These are phyloP conservation scores for Sphinx pinastri DNA, from an alignment of 2,888 invertebrate species.

Conservation along the genomic window DNA sequence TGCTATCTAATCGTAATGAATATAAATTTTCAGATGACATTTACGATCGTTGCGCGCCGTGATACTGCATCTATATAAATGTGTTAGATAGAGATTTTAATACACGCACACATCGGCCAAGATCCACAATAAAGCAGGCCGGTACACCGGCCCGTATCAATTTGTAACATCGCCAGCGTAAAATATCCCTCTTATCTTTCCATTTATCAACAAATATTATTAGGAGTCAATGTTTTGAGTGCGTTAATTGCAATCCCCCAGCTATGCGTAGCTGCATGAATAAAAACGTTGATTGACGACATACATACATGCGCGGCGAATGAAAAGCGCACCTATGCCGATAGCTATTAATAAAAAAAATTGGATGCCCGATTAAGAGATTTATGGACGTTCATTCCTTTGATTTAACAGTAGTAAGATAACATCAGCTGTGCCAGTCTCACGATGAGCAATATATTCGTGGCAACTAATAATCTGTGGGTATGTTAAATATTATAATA, in stretches of 20 bases:
- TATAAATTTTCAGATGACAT: constrained; percentile 84
- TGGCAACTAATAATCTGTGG: neutral
- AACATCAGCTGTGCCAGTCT: constrained; percentile 8
- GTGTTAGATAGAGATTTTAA: constrained; percentile 70
- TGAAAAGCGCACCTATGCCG: constrained; percentile 19
- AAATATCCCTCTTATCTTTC: constrained; percentile 63
- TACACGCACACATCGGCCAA: constrained; percentile 63
- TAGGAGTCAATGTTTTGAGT: constrained; percentile 44
- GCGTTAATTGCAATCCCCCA: constrained; percentile 40
- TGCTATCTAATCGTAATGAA: constrained; percentile 83
- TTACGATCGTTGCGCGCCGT: constrained; percentile 79
- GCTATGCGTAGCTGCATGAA: constrained; percentile 18
- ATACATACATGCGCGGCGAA: constrained; percentile 16
- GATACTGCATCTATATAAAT: constrained; percentile 77
- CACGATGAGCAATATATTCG: constrained; percentile 1
- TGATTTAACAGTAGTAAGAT: constrained; percentile 15
- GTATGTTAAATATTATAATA: neutral
- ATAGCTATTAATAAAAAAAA: constrained; percentile 25
- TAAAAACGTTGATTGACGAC: constrained; percentile 28
- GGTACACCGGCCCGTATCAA: constrained; percentile 60
- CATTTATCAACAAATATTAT: constrained; percentile 66
- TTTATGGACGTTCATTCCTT: constrained; percentile 12
- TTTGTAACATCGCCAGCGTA: constrained; percentile 67
- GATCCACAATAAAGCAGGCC: constrained; percentile 60
- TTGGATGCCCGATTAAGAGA: constrained; percentile 13